Base-by-base conservation (phyloP, 1,140 invertebrate genomes). In the Aphis craccivora region DNA sequence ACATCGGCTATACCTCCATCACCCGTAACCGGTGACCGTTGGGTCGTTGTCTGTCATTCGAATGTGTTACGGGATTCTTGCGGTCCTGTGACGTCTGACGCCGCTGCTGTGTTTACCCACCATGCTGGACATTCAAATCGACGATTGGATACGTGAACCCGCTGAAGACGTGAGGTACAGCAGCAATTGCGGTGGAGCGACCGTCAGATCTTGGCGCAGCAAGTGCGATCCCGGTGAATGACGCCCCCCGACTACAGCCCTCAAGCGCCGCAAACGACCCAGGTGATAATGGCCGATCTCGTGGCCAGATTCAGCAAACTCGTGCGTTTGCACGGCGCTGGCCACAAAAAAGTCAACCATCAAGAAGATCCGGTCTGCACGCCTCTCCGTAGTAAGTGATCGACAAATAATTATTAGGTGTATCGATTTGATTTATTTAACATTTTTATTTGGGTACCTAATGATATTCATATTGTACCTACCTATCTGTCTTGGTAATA, bases 221-320 rank as follows among this genome's bases (percentile, higher is more conserved):
- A 92, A 92, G 84, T 92, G 91, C 40, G 91, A 92, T 53, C 91
- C 91, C 30, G 91, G 91, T 48, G 91, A 92, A 92, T 92, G 91
- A 92, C 91, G 91, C 91, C 91, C 45, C 67, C 43, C 67, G 18
- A 81, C 60, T 30, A 92, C 45, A 30, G 40, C 20, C 35, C 43
- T 92, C 76, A 92, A 92, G 48, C 76, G 76, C 40, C 91, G 91
- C 76, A 92, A 92, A 92, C 91, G 91, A 83, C 91, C 91, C 91
- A 92, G 91, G 91, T 92, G 91, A 92, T 84, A 92, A 92, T 92
- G 91, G 48, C 91, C 35, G 67, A 84, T 51, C 76, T 92, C 45
- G 91, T 81, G 45, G 91, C n/a, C n/a, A 92, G 91, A 48, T 40
- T 92, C 6, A 83, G 91, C n/a, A n/a, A 48, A 23, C 45, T 92